Conservation (phyloP, 2,113 vertebrate genomes). For the Ammodytes marinus region DNA sequence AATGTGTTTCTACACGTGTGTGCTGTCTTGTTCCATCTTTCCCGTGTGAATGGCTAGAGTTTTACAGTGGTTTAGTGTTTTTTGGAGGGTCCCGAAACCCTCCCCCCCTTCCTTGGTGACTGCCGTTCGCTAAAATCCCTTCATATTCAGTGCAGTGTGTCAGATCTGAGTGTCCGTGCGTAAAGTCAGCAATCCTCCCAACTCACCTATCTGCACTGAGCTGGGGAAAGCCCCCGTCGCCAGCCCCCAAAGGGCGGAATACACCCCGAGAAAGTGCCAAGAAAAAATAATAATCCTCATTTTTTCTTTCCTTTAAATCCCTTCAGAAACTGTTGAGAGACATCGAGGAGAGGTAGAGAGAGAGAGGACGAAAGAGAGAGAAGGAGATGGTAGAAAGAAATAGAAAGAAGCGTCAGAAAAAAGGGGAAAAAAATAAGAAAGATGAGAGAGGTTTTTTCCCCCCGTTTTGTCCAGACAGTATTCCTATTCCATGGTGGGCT, state of each 20-base stretch:
- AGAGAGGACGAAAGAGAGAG: background rate
- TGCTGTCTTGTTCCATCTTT: conserved; percentile 1
- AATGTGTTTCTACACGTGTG: conserved; percentile 20
- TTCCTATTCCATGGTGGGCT: conserved; percentile 87
- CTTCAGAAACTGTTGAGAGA: conserved; percentile 89
- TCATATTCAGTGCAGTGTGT: conserved; percentile 40
- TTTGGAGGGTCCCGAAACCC: conserved; percentile 19
- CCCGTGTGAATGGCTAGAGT: conserved; percentile 1
- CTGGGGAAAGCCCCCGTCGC: conserved; percentile 98
- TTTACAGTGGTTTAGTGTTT: conserved; percentile 4
- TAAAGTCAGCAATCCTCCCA: conserved; percentile 56
- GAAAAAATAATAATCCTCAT: conserved; percentile 99
- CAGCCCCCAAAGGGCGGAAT: conserved; percentile 96
- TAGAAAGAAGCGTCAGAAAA: conserved; percentile 53
- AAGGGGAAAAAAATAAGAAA: conserved; percentile 45
- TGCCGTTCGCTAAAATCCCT: conserved; percentile 25
- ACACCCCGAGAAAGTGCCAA: conserved; percentile 96
- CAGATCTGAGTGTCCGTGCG: conserved; percentile 57
- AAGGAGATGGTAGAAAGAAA: conserved; percentile 17
- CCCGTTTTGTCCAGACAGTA: conserved; percentile 77
- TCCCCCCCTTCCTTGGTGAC: conserved; percentile 2
- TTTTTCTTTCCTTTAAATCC: conserved; percentile 85
- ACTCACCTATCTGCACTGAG: conserved; percentile 99
- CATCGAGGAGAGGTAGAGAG: conserved; percentile 85
- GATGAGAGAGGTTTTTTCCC: conserved; percentile 57